phyloP scores from a whole-genome alignment of 2,113 vertebrate genomes.

The Cebus imitator region DNA sequence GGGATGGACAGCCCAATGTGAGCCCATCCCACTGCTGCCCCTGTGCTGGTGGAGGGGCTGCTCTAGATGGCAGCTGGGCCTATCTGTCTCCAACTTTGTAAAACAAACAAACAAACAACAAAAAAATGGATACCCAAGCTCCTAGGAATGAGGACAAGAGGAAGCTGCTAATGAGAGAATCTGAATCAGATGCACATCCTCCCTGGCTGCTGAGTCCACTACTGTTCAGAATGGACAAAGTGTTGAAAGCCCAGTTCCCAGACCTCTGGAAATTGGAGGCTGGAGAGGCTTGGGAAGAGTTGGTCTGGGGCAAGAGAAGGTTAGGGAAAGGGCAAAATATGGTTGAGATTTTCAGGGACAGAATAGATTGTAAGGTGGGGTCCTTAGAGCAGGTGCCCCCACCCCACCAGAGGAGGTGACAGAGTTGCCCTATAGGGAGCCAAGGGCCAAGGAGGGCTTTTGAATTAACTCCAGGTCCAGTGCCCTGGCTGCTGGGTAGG shows the following conservation, averaged over 20 bases:
- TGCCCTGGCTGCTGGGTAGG: background rate
- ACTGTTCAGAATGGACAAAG: background rate
- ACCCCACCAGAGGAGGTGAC: background rate
- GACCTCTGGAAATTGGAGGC: background rate
- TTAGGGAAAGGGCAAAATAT: background rate
- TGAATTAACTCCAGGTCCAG: background rate
- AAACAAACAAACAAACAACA: background rate
- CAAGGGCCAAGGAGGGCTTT: background rate
- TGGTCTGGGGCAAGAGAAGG: background rate
- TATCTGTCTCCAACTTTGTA: conserved; percentile 10
- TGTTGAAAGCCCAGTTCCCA: background rate
- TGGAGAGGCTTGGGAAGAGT: background rate
- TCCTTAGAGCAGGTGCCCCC: background rate
- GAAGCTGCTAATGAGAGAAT: background rate
- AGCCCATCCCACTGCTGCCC: conserved; percentile 36
- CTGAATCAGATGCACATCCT: background rate
- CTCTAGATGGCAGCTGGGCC: conserved; percentile 47
- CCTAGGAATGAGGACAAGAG: background rate
- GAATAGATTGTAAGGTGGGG: background rate
- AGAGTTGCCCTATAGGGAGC: background rate
- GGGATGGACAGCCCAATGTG: conserved; percentile 41
- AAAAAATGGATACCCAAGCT: background rate
- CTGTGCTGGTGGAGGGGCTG: background rate
- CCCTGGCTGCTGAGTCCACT: background rate
- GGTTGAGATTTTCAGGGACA: background rate